These are phyloP conservation scores for Drosophila pseudotalamancana DNA, from an alignment of 2,888 invertebrate species.

Conservation along the genomic window DNA sequence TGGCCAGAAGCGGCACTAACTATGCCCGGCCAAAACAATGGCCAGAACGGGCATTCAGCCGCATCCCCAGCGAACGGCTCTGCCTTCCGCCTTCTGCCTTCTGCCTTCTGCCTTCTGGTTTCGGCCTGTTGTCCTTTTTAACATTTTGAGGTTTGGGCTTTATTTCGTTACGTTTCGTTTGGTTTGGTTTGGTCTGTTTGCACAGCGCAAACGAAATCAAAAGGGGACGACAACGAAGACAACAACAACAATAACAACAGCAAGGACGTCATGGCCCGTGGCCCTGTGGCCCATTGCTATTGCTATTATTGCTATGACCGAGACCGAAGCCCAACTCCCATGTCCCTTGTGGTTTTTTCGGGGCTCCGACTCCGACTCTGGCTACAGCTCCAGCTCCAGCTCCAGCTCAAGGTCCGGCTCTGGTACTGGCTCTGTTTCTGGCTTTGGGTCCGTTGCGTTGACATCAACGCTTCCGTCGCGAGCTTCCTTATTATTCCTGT, in stretches of 20 bases:
- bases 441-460: conserved; percentile 43
- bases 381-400: conserved; percentile 3
- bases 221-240: conserved; percentile 46
- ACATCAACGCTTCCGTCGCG: conserved; percentile 75
- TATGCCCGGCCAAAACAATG: conserved; percentile 25
- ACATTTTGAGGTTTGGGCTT: conserved; percentile 74
- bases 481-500: conserved; percentile 77
- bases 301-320: conserved; percentile 47
- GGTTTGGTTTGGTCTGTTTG: conserved; percentile 61
- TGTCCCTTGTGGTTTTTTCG: conserved; percentile 57
- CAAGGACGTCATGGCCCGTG: conserved; percentile 65
- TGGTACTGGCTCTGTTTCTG: conserved; percentile 29
- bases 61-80: neutral
- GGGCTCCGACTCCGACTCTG: conserved; percentile 16
- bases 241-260: conserved; percentile 17
- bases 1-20: conserved; percentile 42
- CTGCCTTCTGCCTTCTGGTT: neutral
- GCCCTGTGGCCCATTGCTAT: conserved; percentile 59
- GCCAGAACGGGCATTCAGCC: conserved; percentile 29
- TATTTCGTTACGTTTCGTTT: conserved; percentile 76
- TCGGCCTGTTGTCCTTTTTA: conserved; percentile 65
- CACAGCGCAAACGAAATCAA: conserved; percentile 67
- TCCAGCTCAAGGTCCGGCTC: no score
- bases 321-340: conserved; percentile 28
- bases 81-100: neutral